Percentiles rank a stretch among this genome's conserved stretches.
phyloP scores from a whole-genome alignment of 2,888 invertebrate species.

The Timema cristinae region DNA sequence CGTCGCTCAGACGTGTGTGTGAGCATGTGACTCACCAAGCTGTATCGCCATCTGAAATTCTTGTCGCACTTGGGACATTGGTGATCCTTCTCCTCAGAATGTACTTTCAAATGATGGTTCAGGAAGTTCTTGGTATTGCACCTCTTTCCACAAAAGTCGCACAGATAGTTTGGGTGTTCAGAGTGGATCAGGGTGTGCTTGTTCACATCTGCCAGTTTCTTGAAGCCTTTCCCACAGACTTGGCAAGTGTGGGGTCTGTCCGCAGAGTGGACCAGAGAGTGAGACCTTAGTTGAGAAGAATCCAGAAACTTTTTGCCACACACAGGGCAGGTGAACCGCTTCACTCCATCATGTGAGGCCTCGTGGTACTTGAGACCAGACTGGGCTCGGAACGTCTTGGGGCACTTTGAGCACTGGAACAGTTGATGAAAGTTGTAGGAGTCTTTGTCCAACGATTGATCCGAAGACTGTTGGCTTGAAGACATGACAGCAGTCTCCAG shows the following conservation, averaged over 20 bases:
- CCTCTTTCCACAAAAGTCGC: conserved; percentile 18
- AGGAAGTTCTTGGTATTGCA: conserved; percentile 19
- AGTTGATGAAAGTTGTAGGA: neutral
- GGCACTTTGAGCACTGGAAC: neutral
- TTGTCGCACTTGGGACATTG: conserved; percentile 18
- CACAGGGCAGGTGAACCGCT: conserved; percentile 3
- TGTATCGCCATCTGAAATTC: conserved; percentile 16
- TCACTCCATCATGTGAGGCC: conserved; percentile 1
- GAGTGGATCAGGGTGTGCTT: conserved; percentile 9
- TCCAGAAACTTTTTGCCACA: neutral
- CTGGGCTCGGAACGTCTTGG: neutral
- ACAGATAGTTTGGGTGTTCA: neutral
- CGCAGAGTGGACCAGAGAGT: neutral
- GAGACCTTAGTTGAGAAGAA: neutral
- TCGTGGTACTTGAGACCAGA: neutral
- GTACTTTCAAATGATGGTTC: conserved; percentile 18
- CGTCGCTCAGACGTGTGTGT: conserved; percentile 19
- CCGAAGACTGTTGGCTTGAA: too few relatives aligned
- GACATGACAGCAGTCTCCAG: too few relatives aligned
- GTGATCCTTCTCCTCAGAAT: conserved; percentile 16
- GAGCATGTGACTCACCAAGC: conserved; percentile 15
- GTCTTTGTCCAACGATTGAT: too few relatives aligned
- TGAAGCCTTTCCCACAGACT: conserved; percentile 11
- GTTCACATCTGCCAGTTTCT: neutral
- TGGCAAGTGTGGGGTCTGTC: conserved; percentile 12